These are phyloP conservation scores for Acanthurus leucopareius DNA, from an alignment of 2,797 vertebrate species.

Conservation along the genomic window DNA sequence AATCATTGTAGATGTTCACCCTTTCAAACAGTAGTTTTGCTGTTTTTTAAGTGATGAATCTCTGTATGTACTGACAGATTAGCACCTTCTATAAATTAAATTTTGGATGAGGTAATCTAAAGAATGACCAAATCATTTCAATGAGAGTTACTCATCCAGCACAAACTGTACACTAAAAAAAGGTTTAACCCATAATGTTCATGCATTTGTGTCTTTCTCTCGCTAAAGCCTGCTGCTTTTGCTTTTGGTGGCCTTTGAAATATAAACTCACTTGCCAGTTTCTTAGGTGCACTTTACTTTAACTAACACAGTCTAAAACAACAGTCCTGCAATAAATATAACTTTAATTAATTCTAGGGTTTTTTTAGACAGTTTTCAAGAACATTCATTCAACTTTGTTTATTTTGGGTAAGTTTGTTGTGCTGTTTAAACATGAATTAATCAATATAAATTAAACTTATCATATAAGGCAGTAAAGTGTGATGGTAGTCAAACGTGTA, in stretches of 20 bases:
- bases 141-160: background rate
- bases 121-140: background rate
- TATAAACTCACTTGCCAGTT: background rate
- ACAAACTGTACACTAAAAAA: background rate
- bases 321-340: background rate
- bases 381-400: no score
- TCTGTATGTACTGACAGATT: no score
- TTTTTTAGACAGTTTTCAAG: background rate
- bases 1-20: no score
- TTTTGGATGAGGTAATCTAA: background rate
- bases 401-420: no score
- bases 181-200: background rate
- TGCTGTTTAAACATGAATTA: no score
- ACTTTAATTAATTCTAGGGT: background rate
- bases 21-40: no score
- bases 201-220: background rate
- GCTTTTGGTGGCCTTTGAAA: background rate
- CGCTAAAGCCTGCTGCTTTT: background rate
- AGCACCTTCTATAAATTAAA: background rate
- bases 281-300: background rate
- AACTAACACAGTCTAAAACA: background rate
- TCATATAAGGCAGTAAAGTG: background rate
- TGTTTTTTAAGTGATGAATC: no score
- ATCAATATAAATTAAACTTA: no score
- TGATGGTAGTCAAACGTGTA: background rate